Evolutionary conservation across 2,113 vertebrate species (phyloP), one percentile per base, ranked within the genome.

Genomic region (Ochotona princeps): DNA sequence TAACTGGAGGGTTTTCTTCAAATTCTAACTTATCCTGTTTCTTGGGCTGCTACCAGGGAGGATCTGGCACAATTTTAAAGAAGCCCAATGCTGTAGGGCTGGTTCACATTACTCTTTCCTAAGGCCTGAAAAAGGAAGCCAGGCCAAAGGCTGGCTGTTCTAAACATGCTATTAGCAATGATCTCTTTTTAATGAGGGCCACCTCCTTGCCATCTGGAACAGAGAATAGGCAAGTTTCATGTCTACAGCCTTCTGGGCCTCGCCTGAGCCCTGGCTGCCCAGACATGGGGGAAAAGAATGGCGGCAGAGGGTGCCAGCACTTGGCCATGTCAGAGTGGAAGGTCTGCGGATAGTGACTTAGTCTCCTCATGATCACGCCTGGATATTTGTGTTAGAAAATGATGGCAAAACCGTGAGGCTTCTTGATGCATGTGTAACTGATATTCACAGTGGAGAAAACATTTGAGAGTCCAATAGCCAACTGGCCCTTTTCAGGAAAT

Each of bases 101-200:
- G 76, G 44, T 92, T 35, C 90, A 32, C 67, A 92, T 89, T 87
- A 93, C 11, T 75, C 35, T 3, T 96, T 89, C 81, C 90, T 65
- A 66, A 57, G 35, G 92, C 44, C 89, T 74, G 51, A 35, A 85
- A 83, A 92, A 81, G 49, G 75, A 84, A 92, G 85, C 23, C 28
- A 70, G 80, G 79, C 87, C 9, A 73, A 60, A 4, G 86, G 72
- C 96, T 83, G 89, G 65, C 51, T 95, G 93, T 75, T 75, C 73
- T 14, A 70, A 86, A 73, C 93, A 95, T 51, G 47, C 88, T 97
- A 92, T 96, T 96, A 35, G 79, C 44, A 82, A 91, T 89, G 89
- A 95, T 95, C 61, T 84, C 92, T 92, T 89, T 86, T 95, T 97
- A 96, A 74, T 96, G 97, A 94, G 87, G 83, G 95, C 96, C 81